Evolutionary conservation across 1,140 invertebrate species (phyloP), one percentile per base, ranked within the genome.

Genomic region (Armadillidium nasatum): DNA sequence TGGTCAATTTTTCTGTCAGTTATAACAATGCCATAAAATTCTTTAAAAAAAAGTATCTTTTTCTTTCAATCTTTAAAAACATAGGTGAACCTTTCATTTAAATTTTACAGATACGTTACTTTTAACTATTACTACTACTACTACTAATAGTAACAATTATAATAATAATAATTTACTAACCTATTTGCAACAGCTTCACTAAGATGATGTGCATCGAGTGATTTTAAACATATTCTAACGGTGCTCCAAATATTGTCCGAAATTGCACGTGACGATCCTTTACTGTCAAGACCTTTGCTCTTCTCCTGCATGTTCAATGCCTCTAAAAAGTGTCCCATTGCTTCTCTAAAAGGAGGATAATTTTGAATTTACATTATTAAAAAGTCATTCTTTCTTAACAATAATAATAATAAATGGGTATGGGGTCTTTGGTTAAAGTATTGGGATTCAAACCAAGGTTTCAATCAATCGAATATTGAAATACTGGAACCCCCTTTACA

Each of bases 211-310:
- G 91, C 90, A 78, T 94, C 91, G 88, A 97, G 90, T 54, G 97
- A 86, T 15, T 93, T 92, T 44, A 97, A 86, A 66, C 95, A 93
- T 88, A 97, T 93, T 84, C 94, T 89, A 45, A 99, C 86, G 0
- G 94, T 97, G 33, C 91, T 92, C 96, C 97, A 99, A 85, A 99
- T 97, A 44, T 93, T 93, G 78, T 94, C 91, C 0, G 95, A 97
- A 92, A 95, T 94, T 21, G 80, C 79, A 73, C 79, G 79, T 50
- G 78, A 82, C 82, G 82, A 81, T 75, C 83, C 85, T 80, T 84
- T 86, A 44, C 83, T 84, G 67, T 83, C 87, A 76, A 82, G 85
- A 75, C 85, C 90, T 85, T 85, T 89, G 44, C 92, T 93, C 82
- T 91, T 89, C 19, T 91, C 89, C 87, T 99, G 96, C 85, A 96